Evolutionary conservation across 1,140 invertebrate genomes (phyloP).

Genomic region (Zeugodacus cucurbitae): DNA sequence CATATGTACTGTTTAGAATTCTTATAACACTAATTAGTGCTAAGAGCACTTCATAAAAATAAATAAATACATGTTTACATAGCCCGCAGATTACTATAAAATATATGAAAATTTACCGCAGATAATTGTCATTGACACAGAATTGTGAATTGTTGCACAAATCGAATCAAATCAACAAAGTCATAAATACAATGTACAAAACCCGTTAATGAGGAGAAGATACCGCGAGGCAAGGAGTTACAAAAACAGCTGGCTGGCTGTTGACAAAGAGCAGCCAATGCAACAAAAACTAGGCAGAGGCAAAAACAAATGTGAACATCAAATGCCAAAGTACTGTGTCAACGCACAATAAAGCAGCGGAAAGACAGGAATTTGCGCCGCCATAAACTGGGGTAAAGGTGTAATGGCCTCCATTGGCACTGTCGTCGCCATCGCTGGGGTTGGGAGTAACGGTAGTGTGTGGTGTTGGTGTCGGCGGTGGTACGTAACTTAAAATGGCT

Average conservation of each 20-base stretch:
- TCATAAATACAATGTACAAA: background rate
- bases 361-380: background rate
- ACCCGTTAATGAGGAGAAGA: background rate
- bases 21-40: background rate
- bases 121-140: background rate
- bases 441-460: background rate
- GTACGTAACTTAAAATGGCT: background rate
- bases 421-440: background rate
- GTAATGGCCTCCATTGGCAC: background rate
- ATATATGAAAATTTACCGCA: background rate
- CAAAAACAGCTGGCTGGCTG: background rate
- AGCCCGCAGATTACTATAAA: background rate
- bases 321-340: background rate
- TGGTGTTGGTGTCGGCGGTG: background rate
- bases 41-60: background rate
- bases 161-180: background rate
- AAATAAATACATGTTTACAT: background rate
- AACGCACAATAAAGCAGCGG: background rate
- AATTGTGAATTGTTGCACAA: background rate
- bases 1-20: background rate
- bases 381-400: constrained; percentile 20
- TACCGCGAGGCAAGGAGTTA: background rate
- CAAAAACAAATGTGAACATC: background rate
- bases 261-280: background rate
- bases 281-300: background rate